Percentiles rank a stretch among this genome's conserved stretches.
phyloP scores from a whole-genome alignment of 2,888 invertebrate genomes.

The Callinectes sapidus region DNA sequence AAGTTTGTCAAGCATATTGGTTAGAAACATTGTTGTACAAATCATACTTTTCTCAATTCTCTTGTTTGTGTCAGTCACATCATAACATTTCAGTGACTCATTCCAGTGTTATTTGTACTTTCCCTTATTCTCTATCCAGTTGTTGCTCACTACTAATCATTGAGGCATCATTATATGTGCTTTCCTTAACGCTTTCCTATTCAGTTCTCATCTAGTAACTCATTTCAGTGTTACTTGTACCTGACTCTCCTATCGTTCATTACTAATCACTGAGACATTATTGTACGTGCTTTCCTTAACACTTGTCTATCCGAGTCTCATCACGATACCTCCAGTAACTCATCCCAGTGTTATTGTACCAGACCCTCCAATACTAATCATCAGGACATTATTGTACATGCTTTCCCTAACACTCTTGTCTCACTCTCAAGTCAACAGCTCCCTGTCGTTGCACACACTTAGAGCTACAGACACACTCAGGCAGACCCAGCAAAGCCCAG shows the following conservation, averaged over 20 bases:
- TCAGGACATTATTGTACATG: background rate
- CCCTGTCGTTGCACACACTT: constrained; percentile 14
- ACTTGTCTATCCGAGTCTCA: background rate
- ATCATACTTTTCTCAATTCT: too few species aligned
- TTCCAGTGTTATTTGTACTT: too few species aligned
- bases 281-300: background rate
- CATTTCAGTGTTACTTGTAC: background rate
- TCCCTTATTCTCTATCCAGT: too few species aligned
- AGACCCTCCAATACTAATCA: background rate
- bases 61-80: too few species aligned
- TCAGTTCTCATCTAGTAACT: background rate
- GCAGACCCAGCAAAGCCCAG: background rate
- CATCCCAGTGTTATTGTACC: background rate
- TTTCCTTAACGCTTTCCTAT: background rate
- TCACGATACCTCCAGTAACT: background rate
- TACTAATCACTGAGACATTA: too few species aligned
- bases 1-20: background rate
- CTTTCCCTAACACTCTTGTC: background rate
- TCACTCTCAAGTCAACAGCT: background rate
- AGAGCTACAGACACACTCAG: background rate
- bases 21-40: too few species aligned
- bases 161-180: too few species aligned
- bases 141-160: too few species aligned
- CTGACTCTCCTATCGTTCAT: background rate
- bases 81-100: too few species aligned